These are phyloP conservation scores for Manis javanica DNA, from an alignment of 2,797 vertebrate genomes.

Conservation along the genomic window DNA sequence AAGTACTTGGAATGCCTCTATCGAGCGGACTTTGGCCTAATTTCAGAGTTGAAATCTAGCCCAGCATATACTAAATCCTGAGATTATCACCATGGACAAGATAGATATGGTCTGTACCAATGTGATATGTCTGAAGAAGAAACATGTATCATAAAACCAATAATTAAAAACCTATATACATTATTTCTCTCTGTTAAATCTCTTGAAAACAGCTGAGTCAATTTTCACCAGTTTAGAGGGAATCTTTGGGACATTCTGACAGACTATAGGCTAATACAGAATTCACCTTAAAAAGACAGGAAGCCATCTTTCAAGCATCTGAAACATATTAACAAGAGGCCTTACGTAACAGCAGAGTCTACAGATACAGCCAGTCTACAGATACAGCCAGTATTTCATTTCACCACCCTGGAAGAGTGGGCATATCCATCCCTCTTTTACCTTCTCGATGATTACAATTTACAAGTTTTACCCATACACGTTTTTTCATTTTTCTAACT, in stretches of 20 bases:
- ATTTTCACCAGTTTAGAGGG: background rate
- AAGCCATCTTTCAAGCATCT: constrained; percentile 4
- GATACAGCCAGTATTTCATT: background rate
- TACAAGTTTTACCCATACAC: background rate
- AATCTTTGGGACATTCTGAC: background rate
- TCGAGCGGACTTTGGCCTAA: background rate
- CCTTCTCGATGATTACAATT: background rate
- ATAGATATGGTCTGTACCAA: background rate
- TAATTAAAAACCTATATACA: background rate
- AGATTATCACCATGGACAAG: background rate
- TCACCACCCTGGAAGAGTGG: background rate
- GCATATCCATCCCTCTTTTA: background rate
- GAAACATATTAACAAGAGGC: background rate
- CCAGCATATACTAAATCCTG: background rate
- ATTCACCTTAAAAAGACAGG: background rate
- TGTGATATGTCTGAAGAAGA: background rate
- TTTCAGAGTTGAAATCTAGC: background rate
- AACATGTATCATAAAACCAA: background rate
- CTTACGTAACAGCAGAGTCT: background rate
- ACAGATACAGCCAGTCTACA: background rate
- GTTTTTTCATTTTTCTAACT: constrained; percentile 30
- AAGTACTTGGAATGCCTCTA: background rate
- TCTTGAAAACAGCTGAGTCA: background rate
- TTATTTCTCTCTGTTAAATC: background rate
- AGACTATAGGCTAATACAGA: background rate